Evolutionary conservation across 2,113 vertebrate genomes (phyloP), one percentile per base, ranked within the genome.

Genomic region (Orycteropus afer): DNA sequence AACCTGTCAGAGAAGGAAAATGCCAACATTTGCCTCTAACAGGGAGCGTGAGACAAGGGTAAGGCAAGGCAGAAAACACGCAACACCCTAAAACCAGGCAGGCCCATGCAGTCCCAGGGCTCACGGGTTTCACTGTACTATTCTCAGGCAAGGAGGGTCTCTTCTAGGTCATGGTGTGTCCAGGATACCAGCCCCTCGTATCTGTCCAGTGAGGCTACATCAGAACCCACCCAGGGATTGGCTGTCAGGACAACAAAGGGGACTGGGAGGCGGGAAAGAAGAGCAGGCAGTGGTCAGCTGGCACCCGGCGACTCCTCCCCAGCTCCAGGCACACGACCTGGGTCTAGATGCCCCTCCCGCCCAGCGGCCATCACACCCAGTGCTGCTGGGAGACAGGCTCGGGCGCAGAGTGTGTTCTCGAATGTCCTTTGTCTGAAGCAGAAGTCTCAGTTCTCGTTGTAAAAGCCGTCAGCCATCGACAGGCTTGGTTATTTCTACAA

Each of bases 301-400:
- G 0, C 0, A 11, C 4, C 53, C 27, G 0, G 0, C 3, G 0
- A 7, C 0, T 22, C 37, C 34, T 5, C 22, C 71, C 63, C 80
- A 12, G 53, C 55, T 67, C 34, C 27, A 13, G 47, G 42, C 8
- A 10, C 14, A 10, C 7, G 6, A 13, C 65, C 65, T 18, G 10
- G n/a, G 10, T 37, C 65, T 14, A 25, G 40, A 5, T 10, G 15
- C 22, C 73, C 57, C 85, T 57, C 47, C 37, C 37, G 42, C 23
- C 55, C 0, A 4, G 32, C 12, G 22, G 45, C 67, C 42, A 0
- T 1, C 0, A 0, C 1, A 29, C 27, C n/a, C 4, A 45, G 6
- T 2, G 53, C 77, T 11, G 9, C 37, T 65, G 2, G 45, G 14
- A 65, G 63, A 51, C n/a, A 85, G 15, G 8, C 13, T 22, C 47